phyloP scores from a whole-genome alignment of 2,888 invertebrate species.

The Hetaerina titia region DNA sequence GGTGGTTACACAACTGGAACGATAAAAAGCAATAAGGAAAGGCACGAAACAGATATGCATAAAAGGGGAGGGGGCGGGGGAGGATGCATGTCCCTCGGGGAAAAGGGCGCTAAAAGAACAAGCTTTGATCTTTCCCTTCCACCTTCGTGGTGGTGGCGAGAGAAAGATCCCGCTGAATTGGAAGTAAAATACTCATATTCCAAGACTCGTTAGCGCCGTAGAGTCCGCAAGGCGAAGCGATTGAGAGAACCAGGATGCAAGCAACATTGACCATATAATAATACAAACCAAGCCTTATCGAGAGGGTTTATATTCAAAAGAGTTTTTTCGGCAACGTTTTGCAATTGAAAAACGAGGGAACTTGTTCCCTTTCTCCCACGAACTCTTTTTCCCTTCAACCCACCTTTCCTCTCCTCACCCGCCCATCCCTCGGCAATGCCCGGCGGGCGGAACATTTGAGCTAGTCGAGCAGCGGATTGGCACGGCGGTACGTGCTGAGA shows the following conservation, averaged over 20 bases:
- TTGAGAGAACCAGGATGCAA: too few species aligned
- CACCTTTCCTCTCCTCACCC: neutral
- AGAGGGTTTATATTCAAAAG: neutral
- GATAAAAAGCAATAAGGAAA: neutral
- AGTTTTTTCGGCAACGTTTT: neutral
- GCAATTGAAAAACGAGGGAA: slow-evolving; percentile 27
- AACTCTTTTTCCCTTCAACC: neutral
- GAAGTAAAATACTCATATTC: neutral
- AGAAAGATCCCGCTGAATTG: neutral
- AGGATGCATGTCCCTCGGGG: neutral
- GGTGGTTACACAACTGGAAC: neutral
- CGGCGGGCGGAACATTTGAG: neutral
- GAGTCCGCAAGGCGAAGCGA: neutral
- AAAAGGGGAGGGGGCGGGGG: too few species aligned
- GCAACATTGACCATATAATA: neutral
- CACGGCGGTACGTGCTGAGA: neutral
- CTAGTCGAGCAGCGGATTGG: neutral
- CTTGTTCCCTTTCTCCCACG: slow-evolving; percentile 32
- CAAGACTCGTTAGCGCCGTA: neutral
- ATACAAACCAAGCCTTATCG: neutral
- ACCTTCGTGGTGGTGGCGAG: neutral
- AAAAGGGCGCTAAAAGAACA: neutral
- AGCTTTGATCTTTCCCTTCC: neutral
- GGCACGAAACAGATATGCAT: neutral
- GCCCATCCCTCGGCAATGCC: neutral